Evolutionary conservation across 2,113 vertebrate genomes (phyloP), one percentile per base, ranked within the genome.

Genomic region (Eonycteris spelaea): DNA sequence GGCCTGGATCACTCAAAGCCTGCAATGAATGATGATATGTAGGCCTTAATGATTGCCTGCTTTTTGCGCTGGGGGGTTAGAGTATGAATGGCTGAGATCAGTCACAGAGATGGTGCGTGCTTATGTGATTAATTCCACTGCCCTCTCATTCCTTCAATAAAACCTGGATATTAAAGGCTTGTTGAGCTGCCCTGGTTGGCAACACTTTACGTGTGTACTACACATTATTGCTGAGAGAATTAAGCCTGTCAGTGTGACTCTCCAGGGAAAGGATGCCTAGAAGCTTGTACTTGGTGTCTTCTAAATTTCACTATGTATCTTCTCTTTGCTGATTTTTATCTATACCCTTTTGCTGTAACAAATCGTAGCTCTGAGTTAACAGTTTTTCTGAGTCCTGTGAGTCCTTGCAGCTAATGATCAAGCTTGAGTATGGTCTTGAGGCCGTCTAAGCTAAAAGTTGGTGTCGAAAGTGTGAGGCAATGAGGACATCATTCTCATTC

Each of bases 141-240:
- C 4, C 1, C 28, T 63, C 15, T 1, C 2, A 21, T 13, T 33
- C 4, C 9, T 1, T 15, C 5, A 30, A 30, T 43, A 71, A 73
- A 13, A 40, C 28, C 24, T 22, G 7, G 45, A 51, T 13, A 11
- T 30, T 30, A 9, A 30, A 43, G 16, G 4, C 33, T 61, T 19
- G 15, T 3, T 14, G 75, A 21, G 67, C 19, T 53, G 5, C 2
- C 24, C 5, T 63, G 15, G 11, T 24, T 38, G 12, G n/a, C 28
- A 67, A n/a, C 5, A 19, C 13, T 21, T 78, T 53, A 22, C 26
- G 21, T 19, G 2, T 40, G 1, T n/a, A 15, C 7, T 10, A 21
- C 15, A 48, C 4, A 5, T 26, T 48, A 45, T 14, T 65, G 22
- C 30, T 55, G 7, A 18, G 14, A 80, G 38, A 55, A 65, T 24